A percentile compares a stretch with the other conserved stretches of the same genome.
Evolutionary conservation across 2,888 invertebrate genomes (phyloP).

Genomic region (Parnassius smintheus): DNA sequence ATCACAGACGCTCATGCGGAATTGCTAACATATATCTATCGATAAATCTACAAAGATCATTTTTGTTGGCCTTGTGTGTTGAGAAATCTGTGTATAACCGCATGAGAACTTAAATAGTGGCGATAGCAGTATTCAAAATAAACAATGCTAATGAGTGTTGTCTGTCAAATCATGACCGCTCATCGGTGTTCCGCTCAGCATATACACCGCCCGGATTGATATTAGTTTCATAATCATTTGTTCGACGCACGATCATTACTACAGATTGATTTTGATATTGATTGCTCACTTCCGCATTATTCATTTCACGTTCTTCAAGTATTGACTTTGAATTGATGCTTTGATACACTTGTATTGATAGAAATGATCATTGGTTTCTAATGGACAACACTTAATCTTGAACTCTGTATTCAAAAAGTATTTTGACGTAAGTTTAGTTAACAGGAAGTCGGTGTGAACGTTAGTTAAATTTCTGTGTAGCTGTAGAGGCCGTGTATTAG

Average conservation of each 20-base stretch:
- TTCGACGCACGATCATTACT: constrained; percentile 64
- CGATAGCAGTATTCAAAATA: constrained; percentile 55
- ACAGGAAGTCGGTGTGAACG: too few relatives aligned
- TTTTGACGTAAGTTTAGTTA: too few relatives aligned
- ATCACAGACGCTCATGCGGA: too few relatives aligned
- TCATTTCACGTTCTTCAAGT: constrained; percentile 43
- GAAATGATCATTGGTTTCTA: constrained; percentile 27
- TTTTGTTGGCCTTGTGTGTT: too few relatives aligned
- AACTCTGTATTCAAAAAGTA: too few relatives aligned
- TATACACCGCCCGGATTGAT: constrained; percentile 37
- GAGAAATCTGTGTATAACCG: constrained; percentile 15
- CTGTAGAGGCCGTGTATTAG: too few relatives aligned
- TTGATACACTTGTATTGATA: constrained; percentile 41
- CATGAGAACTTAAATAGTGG: constrained; percentile 30
- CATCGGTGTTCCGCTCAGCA: constrained; percentile 34
- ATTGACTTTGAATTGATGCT: constrained; percentile 43
- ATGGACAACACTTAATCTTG: constrained; percentile 20
- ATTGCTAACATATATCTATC: too few relatives aligned
- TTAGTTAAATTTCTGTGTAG: too few relatives aligned
- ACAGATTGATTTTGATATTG: constrained; percentile 69
- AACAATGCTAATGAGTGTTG: constrained; percentile 69
- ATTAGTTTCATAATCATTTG: constrained; percentile 71
- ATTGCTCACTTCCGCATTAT: constrained; percentile 72
- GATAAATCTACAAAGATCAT: too few relatives aligned
- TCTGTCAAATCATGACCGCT: constrained; percentile 54